Evolutionary conservation across 2,888 invertebrate species (phyloP).

Genomic region (Sipha maydis): DNA sequence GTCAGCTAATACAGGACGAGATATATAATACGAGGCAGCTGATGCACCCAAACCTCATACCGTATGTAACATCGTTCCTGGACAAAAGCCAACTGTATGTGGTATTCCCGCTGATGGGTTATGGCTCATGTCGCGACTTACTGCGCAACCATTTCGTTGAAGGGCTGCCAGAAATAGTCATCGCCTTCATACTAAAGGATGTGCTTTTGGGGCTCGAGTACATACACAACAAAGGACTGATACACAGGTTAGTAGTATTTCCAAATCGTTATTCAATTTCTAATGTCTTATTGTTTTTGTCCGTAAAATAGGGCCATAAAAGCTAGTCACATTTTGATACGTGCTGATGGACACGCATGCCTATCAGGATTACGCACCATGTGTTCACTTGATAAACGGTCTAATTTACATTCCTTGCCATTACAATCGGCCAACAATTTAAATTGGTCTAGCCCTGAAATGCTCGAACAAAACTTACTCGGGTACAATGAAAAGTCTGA

Average conservation of each 20-base stretch:
- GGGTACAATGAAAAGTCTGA: slow-evolving; percentile 92
- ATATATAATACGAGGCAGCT: slow-evolving; percentile 81
- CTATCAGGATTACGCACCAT: slow-evolving; percentile 84
- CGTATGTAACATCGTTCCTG: slow-evolving; percentile 81
- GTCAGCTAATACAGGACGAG: slow-evolving; percentile 75
- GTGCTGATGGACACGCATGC: slow-evolving; percentile 77
- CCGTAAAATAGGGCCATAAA: slow-evolving; percentile 74
- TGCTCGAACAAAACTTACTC: slow-evolving; percentile 86
- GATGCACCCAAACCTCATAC: slow-evolving; percentile 81
- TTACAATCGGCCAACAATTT: slow-evolving; percentile 77
- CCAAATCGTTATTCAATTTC: background rate
- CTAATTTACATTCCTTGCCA: slow-evolving; percentile 78
- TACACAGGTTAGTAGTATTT: slow-evolving; percentile 75
- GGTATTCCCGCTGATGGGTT: slow-evolving; percentile 84
- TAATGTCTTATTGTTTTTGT: background rate
- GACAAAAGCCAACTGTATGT: slow-evolving; percentile 81
- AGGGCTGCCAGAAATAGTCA: slow-evolving; percentile 84
- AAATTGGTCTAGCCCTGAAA: slow-evolving; percentile 92
- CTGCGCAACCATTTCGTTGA: slow-evolving; percentile 78
- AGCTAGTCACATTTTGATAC: slow-evolving; percentile 85
- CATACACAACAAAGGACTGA: slow-evolving; percentile 83
- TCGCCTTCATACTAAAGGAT: slow-evolving; percentile 82
- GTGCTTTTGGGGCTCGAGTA: slow-evolving; percentile 83
- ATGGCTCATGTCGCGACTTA: slow-evolving; percentile 84
- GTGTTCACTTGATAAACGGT: slow-evolving; percentile 73